phyloP scores from a whole-genome alignment of 1,140 invertebrate species.

The Sarcophaga bullata region DNA sequence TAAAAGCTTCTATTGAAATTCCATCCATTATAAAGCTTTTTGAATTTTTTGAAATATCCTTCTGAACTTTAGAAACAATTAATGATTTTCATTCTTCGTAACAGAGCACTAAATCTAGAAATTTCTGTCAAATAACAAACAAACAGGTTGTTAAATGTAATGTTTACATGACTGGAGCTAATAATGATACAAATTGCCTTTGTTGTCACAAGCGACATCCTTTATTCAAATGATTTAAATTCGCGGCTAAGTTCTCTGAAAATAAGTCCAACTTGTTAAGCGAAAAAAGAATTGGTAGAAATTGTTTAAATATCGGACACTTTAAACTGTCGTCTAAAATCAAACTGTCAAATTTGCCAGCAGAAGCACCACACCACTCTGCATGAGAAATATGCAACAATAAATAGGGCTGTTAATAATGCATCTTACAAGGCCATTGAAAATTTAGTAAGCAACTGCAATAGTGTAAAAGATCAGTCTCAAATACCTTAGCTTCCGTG shows the following conservation, averaged over 20 bases:
- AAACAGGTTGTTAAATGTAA: neutral
- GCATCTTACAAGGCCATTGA: neutral
- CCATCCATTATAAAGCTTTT: neutral
- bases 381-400: neutral
- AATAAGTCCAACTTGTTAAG: neutral
- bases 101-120: neutral
- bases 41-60: conserved; percentile 15
- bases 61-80: conserved; percentile 19
- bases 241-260: neutral
- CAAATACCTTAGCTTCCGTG: neutral
- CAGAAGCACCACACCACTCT: neutral
- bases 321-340: neutral
- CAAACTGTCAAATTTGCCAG: neutral
- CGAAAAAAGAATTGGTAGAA: neutral
- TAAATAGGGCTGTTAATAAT: neutral
- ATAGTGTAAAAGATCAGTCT: neutral
- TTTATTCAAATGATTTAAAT: conserved; percentile 32
- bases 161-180: neutral
- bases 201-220: conserved; percentile 3
- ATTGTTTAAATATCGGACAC: too few relatives aligned
- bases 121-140: neutral
- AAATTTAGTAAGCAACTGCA: neutral
- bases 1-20: neutral
- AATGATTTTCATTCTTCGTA: neutral
- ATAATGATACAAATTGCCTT: neutral